phyloP scores from a whole-genome alignment of 2,888 invertebrate genomes.

The Molanna angustata region DNA sequence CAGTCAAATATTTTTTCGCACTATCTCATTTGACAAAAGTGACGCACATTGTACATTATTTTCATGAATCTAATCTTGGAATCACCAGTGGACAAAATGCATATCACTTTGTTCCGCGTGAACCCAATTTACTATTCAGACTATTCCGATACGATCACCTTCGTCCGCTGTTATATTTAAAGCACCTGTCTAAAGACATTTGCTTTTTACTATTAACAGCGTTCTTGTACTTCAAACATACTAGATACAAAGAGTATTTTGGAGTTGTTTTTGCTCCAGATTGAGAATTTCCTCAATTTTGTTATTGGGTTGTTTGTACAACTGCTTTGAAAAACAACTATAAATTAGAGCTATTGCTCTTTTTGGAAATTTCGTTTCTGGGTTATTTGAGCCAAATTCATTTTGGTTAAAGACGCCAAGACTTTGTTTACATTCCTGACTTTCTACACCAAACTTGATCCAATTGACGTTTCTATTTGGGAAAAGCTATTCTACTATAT shows the following conservation, averaged over 20 bases:
- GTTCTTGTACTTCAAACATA: slow-evolving; percentile 46
- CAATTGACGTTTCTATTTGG: too few species aligned
- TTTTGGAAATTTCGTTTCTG: too few species aligned
- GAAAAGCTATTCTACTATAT: too few species aligned
- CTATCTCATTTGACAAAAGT: slow-evolving; percentile 20
- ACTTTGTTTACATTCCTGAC: too few species aligned
- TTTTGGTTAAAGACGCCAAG: too few species aligned
- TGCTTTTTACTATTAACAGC: slow-evolving; percentile 41
- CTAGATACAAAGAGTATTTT: slow-evolving; percentile 44
- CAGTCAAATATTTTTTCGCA: background rate
- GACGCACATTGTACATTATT: slow-evolving; percentile 38
- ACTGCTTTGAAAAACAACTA: too few species aligned
- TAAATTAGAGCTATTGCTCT: too few species aligned
- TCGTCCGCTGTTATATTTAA: slow-evolving; percentile 38
- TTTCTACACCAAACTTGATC: too few species aligned
- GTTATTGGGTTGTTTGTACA: too few species aligned
- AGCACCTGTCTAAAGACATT: slow-evolving; percentile 26
- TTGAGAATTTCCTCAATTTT: slow-evolving; percentile 12
- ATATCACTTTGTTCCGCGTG: slow-evolving; percentile 54
- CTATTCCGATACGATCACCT: slow-evolving; percentile 62
- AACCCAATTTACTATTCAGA: slow-evolving; percentile 68
- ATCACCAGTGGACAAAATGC: slow-evolving; percentile 52
- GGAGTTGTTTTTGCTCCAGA: slow-evolving; percentile 20
- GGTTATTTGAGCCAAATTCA: too few species aligned
- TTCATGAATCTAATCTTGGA: slow-evolving; percentile 50